phyloP scores from a whole-genome alignment of 2,113 vertebrate species.

The Mormoops blainvillei region DNA sequence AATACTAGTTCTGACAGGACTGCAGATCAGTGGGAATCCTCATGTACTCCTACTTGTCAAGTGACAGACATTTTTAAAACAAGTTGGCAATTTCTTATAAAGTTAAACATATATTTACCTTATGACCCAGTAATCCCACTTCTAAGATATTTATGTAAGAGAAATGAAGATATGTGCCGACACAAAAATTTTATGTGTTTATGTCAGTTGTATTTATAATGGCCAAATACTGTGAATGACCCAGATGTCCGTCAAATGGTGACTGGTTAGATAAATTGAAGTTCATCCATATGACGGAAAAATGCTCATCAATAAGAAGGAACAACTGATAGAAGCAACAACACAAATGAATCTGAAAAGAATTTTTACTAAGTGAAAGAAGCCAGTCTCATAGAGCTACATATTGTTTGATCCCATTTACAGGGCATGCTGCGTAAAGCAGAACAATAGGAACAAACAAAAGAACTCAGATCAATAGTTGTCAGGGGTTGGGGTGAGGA shows the following conservation, averaged over 20 bases:
- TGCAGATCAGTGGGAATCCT: background rate
- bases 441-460: background rate
- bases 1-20: background rate
- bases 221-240: background rate
- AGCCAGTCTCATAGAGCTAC: background rate
- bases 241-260: background rate
- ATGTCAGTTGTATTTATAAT: background rate
- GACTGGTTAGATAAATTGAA: background rate
- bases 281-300: background rate
- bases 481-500: background rate
- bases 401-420: background rate
- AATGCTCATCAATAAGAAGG: background rate
- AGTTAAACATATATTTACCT: background rate
- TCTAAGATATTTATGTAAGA: slow-evolving; percentile 7
- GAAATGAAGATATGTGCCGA: background rate
- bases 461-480: no score
- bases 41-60: background rate
- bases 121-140: background rate
- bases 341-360: background rate
- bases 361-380: background rate
- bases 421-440: background rate
- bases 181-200: background rate
- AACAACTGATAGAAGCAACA: background rate
- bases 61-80: background rate
- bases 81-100: background rate